Conservation (phyloP, 2,113 vertebrate species). For the Rafetus swinhoei region DNA sequence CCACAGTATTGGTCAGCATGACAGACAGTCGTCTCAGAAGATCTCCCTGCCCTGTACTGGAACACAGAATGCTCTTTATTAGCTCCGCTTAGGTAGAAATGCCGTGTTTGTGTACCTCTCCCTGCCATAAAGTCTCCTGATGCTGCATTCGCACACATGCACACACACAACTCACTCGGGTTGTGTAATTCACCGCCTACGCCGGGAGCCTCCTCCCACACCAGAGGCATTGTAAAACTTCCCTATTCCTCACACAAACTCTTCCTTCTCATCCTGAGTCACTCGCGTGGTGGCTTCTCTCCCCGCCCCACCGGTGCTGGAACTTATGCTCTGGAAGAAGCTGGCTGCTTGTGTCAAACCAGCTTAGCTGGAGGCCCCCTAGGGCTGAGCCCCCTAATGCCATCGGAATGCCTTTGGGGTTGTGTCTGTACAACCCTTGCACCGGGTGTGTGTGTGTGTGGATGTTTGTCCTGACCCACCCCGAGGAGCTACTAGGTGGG, state of each 20-base stretch:
- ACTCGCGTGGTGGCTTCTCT: not conserved
- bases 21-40: too few species aligned
- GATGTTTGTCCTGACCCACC: rapidly evolving
- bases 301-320: not conserved
- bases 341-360: rapidly evolving
- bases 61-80: not conserved
- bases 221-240: not conserved
- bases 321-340: not conserved
- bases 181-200: not conserved
- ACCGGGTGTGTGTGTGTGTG: rapidly evolving
- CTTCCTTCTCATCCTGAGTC: slow-evolving; percentile 28
- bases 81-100: not conserved
- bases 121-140: not conserved
- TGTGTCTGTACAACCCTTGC: not conserved
- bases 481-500: rapidly evolving
- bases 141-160: not conserved
- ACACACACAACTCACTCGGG: not conserved
- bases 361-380: rapidly evolving
- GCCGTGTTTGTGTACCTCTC: not conserved
- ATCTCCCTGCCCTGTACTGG: not conserved
- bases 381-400: not conserved
- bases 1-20: not conserved
- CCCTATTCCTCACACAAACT: not conserved
- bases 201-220: slow-evolving; percentile 17
- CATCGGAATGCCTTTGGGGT: not conserved